phyloP scores from a whole-genome alignment of 2,888 invertebrate genomes.

The Auanema sp. region DNA sequence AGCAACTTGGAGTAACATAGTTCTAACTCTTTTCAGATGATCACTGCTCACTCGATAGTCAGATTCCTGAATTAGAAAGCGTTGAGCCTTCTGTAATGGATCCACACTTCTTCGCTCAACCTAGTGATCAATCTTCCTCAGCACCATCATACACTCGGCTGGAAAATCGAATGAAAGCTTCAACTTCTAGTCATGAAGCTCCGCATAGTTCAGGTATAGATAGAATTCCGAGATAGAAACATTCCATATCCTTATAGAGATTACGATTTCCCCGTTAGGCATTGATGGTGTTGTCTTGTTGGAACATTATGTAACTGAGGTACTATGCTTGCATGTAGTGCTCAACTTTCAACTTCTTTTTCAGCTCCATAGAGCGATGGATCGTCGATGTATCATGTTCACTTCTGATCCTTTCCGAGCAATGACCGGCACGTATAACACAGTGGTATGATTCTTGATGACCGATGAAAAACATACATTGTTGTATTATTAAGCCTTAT shows the following conservation, averaged over 20 bases:
- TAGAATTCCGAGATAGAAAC: no score
- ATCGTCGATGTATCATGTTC: conserved; percentile 43
- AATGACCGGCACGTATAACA: conserved; percentile 22
- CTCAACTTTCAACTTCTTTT: no score
- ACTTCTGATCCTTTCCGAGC: conserved; percentile 25
- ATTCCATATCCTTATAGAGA: not conserved
- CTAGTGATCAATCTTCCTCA: not conserved
- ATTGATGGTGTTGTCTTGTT: conserved; percentile 27
- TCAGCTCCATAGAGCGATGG: conserved; percentile 26
- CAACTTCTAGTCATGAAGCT: not conserved
- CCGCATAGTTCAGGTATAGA: not conserved
- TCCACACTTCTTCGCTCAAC: no score
- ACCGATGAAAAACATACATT: not conserved
- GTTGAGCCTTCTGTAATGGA: no score
- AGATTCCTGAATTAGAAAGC: no score
- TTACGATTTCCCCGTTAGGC: conserved; percentile 18
- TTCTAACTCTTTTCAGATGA: no score
- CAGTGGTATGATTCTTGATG: conserved; percentile 18
- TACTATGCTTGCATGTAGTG: no score
- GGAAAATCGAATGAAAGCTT: not conserved
- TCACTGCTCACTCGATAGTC: no score
- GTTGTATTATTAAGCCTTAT: conserved; percentile 28
- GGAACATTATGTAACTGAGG: conserved; percentile 32
- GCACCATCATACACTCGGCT: no score
- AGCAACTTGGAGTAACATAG: no score